Evolutionary conservation across 2,113 vertebrate genomes (phyloP), one percentile per base, ranked within the genome.

Genomic region (Gymnorhina tibicen): DNA sequence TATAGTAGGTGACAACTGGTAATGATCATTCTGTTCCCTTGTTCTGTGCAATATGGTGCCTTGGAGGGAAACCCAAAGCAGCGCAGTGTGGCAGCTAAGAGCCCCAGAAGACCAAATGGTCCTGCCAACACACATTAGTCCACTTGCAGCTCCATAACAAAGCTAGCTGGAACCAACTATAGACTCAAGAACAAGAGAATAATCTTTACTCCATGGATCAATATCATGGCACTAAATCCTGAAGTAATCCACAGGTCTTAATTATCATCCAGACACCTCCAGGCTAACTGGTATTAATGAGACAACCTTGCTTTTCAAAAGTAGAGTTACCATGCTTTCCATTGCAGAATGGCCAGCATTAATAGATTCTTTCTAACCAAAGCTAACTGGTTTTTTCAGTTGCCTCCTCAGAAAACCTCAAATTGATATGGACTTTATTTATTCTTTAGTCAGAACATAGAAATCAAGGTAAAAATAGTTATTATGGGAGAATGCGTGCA

Each of bases 1-100:
- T 92, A 80, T 10, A 85, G 53, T 37, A 88, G 75, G 67, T 5
- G 35, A 95, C 85, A 96, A 91, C 62, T 83, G 70, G 49, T 42
- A 94, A 80, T 35, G 58, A 85, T 63, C 39, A 66, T 90, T 90
- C 88, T 90, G 67, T 74, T 88, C 42, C 33, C 37, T 70, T 74
- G 41, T 53, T 90, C 63, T 80, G 41, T 22, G 67, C 79, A 88
- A 70, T 63, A 90, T n/a, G 75, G 79, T 83, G 79, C 75, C 79
- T 72, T 58, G 41, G 33, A 67, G 66, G 84, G 79, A 88, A 93
- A 88, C 59, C 18, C 58, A 76, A 80, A 86, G 85, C 75, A 46
- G 41, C 0, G 1, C 1, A 41, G 10, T 11, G 30, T 0, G 13
- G 58, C 49, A 94, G 68, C 76, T 52, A 74, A 84, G 68, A 85